Base-by-base conservation (phyloP, 2,797 vertebrate genomes). In the Tapirus indicus region DNA sequence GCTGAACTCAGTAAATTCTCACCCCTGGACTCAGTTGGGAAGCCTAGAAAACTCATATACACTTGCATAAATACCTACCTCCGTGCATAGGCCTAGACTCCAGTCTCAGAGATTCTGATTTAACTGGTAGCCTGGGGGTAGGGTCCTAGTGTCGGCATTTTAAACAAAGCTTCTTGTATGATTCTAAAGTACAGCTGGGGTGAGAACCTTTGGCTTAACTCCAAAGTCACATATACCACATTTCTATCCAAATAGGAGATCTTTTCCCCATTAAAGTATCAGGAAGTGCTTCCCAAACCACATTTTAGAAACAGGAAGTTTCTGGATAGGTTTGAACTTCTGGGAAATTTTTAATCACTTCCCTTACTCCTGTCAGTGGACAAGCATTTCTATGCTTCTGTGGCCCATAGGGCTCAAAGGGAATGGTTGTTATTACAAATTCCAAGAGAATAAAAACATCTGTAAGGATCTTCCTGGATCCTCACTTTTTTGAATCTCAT, bases 291-390 rank as follows among this genome's bases (percentile, higher is more conserved):
- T 94, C 38, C 66, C 29, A 88, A 78, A 44, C 23, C 44, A 74
- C 87, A 68, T 77, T 23, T 68, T 78, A 85, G 58, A 79, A 87
- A 88, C 38, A 87, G 97, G 83, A 95, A 84, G 3, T 93, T 80
- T 97, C 71, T 68, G 78, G 68, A 88, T 49, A 95, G 47, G 35
- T 93, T 87, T 90, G 47, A 27, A 74, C 41, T 58, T 38, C 38
- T 9, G 44, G 72, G 77, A 86, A 92, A 83, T 68, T 80, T 92
- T 87, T 77, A 89, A 91, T 94, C 16, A 23, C 27, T 94, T 91
- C 58, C 78, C 7, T 69, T 84, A 77, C 27, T 88, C 64, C 10
- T 89, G 94, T 88, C 52, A 41, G 14, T 47, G n/a, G 11, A 21
- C 2, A 56, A 84, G 18, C 54, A 84, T 96, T 95, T 78, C 41